These are phyloP conservation scores for Sarcophilus harrisii DNA, from an alignment of 2,797 vertebrate genomes.

Conservation along the genomic window DNA sequence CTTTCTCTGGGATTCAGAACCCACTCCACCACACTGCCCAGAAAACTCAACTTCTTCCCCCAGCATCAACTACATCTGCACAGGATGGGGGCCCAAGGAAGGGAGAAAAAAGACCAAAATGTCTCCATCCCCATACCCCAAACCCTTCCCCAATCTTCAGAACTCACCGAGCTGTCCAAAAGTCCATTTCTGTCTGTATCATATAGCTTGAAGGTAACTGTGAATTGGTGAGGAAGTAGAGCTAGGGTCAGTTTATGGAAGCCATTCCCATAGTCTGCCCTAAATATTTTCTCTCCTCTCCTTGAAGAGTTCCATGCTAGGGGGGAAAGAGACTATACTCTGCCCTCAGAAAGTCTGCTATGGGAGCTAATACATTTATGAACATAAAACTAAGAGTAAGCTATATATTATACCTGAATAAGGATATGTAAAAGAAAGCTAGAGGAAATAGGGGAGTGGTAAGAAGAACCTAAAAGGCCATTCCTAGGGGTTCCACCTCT, in stretches of 20 bases:
- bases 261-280: slow-evolving; percentile 18
- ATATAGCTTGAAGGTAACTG: slow-evolving; percentile 95
- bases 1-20: slow-evolving; percentile 15
- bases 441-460: slow-evolving; percentile 35
- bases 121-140: slow-evolving; percentile 33
- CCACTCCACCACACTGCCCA: slow-evolving; percentile 44
- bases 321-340: neutral
- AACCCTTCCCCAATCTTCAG: slow-evolving; percentile 38
- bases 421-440: slow-evolving; percentile 25
- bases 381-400: neutral
- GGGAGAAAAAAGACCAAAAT: slow-evolving; percentile 23
- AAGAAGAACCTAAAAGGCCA: neutral
- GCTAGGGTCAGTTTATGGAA: slow-evolving; percentile 61
- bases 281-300: neutral
- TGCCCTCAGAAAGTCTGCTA: neutral
- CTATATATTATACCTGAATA: neutral
- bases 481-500: slow-evolving; percentile 42
- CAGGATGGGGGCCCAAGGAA: neutral
- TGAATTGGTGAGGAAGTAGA: slow-evolving; percentile 36
- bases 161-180: slow-evolving; percentile 94
- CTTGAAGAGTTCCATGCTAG: slow-evolving; percentile 18
- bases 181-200: slow-evolving; percentile 95
- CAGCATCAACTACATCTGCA: slow-evolving; percentile 32
- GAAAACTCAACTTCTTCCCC: slow-evolving; percentile 29
- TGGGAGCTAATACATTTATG: neutral